Conservation (phyloP, 2,113 vertebrate species). For the Struthidea cinerea region DNA sequence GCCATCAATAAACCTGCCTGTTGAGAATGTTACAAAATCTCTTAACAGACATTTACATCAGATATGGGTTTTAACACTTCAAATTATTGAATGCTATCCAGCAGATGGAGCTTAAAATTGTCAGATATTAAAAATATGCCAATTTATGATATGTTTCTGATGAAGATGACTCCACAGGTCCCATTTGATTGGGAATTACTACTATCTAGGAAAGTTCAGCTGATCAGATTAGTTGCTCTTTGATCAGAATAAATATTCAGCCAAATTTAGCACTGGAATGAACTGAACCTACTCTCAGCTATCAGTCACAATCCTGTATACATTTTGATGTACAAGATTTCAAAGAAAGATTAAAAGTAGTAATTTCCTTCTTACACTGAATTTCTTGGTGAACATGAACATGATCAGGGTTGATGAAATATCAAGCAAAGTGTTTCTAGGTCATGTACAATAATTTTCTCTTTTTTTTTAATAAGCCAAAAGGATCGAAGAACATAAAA, state of each 20-base stretch:
- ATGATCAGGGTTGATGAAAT: neutral
- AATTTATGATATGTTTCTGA: neutral
- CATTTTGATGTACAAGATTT: neutral
- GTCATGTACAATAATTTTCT: neutral
- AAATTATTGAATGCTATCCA: neutral
- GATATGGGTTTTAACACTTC: neutral
- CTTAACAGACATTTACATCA: fast-evolving
- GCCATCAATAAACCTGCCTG: neutral
- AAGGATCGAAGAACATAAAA: neutral
- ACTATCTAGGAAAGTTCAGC: neutral
- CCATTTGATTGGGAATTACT: neutral
- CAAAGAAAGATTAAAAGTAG: neutral
- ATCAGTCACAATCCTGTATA: neutral
- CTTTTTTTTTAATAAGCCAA: neutral
- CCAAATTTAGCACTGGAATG: neutral
- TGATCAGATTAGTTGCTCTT: neutral
- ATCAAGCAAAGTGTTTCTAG: neutral
- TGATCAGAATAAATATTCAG: neutral
- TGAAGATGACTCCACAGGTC: neutral
- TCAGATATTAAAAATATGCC: neutral
- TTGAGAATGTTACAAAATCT: neutral
- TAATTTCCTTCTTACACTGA: neutral
- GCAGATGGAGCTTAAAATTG: neutral
- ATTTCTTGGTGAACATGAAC: neutral
- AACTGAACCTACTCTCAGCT: neutral